These are phyloP conservation scores for Clistopyga incitator DNA, from an alignment of 2,888 invertebrate genomes.

Conservation along the genomic window DNA sequence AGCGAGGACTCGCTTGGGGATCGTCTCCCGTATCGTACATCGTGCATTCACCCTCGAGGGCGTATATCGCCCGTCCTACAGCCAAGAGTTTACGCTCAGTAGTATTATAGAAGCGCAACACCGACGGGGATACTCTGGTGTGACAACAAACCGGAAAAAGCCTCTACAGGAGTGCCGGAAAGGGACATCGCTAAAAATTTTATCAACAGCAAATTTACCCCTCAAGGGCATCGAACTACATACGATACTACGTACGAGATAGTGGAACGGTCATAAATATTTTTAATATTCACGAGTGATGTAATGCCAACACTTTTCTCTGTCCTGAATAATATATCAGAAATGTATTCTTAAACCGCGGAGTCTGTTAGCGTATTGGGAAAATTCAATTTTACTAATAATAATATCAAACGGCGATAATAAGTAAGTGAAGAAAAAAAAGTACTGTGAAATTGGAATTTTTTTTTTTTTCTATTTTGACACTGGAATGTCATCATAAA, in stretches of 20 bases:
- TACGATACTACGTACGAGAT: neutral
- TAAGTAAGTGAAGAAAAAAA: no score
- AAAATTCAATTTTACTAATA: no score
- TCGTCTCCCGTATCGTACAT: slow-evolving; percentile 55
- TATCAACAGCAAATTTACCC: neutral
- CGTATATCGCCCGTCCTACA: slow-evolving; percentile 49
- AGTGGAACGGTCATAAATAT: neutral
- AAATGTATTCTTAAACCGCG: no score
- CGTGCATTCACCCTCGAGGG: slow-evolving; percentile 51
- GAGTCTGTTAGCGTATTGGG: no score
- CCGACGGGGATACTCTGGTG: slow-evolving; percentile 29
- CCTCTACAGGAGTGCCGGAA: neutral
- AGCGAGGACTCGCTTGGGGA: slow-evolving; percentile 43
- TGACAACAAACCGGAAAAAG: slow-evolving; percentile 42
- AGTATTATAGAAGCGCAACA: slow-evolving; percentile 40
- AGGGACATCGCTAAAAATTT: slow-evolving; percentile 3
- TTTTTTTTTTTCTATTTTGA: neutral
- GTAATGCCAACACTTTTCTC: neutral
- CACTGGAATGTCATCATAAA: neutral
- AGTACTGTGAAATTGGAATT: neutral
- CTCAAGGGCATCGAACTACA: neutral
- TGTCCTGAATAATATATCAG: no score
- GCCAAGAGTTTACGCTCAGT: slow-evolving; percentile 46
- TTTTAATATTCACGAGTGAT: neutral
- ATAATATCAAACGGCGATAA: no score